These are phyloP conservation scores for Strix uralensis DNA, from an alignment of 2,113 vertebrate species.

Conservation along the genomic window DNA sequence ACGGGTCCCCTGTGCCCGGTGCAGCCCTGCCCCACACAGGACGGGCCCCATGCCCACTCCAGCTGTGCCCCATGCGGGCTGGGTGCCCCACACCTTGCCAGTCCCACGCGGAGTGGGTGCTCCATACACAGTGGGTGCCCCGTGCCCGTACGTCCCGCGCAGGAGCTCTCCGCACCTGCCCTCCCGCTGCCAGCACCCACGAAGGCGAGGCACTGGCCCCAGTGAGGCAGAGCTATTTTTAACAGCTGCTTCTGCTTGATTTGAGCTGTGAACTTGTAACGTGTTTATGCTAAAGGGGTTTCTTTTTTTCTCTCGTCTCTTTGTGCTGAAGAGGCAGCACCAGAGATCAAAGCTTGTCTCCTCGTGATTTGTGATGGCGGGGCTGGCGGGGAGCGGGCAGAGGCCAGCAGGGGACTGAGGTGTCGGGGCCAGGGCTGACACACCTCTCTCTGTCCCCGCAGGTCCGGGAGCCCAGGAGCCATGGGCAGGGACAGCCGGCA, in stretches of 20 bases:
- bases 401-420: not conserved
- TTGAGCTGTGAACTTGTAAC: slow-evolving; percentile 50
- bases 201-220: not conserved
- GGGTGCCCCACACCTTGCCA: not conserved
- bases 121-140: rapidly evolving
- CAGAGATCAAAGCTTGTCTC: slow-evolving; percentile 40
- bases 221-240: slow-evolving; percentile 50
- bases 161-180: not conserved
- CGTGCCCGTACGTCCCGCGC: rapidly evolving
- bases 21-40: rapidly evolving
- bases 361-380: not conserved
- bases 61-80: rapidly evolving
- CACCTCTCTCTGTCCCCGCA: slow-evolving; percentile 8
- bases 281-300: slow-evolving; percentile 61
- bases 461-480: not conserved
- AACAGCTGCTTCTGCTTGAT: slow-evolving; percentile 48
- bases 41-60: not conserved
- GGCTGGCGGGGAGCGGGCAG: not conserved
- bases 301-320: not conserved
- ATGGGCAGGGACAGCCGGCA: not conserved
- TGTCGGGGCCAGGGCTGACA: not conserved
- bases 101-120: rapidly evolving
- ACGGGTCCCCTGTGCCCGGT: not conserved
- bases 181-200: not conserved
- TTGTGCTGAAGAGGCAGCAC: slow-evolving; percentile 46